Evolutionary conservation across 2,797 vertebrate species (phyloP), one percentile per base, ranked within the genome.

Genomic region (Sebastes variabilis): DNA sequence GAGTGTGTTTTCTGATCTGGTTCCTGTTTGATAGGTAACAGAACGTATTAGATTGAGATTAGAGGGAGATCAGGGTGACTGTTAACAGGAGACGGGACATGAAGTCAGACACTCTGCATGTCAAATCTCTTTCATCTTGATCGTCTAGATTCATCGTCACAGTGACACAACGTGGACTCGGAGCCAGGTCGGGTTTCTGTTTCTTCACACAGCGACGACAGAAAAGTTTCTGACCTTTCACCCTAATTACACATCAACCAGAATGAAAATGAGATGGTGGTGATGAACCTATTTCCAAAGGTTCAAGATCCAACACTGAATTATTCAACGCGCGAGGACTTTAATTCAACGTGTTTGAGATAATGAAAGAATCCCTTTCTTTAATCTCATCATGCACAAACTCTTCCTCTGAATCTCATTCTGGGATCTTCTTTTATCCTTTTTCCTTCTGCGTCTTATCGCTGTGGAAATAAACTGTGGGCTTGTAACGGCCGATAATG

Each of bases 301-400:
- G 67, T 38, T 68, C 62, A 60, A 11, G n/a, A 29, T 56, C 24
- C 2, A 25, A 25, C 59, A 9, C 4, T 56, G 64, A 83, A 66
- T 78, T n/a, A 83, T 83, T 68, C 83, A 78, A n/a, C 4, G 2
- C 1, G 3, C 12, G 11, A 25, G 70, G 36, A 38, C 36, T 79
- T 46, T 65, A 69, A 79, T 62, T 65, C 65, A 8, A 3, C n/a
- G 1, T 56, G 49, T 86, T 72, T n/a, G 56, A 84, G 61, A 84
- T 77, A 77, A 86, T 84, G 34, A 75, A 86, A 59, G 52, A 79
- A 71, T 72, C 49, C 8, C 1, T 49, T 71, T 59, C 32, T 80
- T 61, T 75, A 42, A 86, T 82, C 66, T 82, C 79, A 46, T 86
- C 73, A 42, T 58, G 20, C 77, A 76, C 60, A 81, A 77, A 89